These are phyloP conservation scores for Drosophila novamexicana DNA, from an alignment of 1,140 invertebrate species.

Conservation along the genomic window DNA sequence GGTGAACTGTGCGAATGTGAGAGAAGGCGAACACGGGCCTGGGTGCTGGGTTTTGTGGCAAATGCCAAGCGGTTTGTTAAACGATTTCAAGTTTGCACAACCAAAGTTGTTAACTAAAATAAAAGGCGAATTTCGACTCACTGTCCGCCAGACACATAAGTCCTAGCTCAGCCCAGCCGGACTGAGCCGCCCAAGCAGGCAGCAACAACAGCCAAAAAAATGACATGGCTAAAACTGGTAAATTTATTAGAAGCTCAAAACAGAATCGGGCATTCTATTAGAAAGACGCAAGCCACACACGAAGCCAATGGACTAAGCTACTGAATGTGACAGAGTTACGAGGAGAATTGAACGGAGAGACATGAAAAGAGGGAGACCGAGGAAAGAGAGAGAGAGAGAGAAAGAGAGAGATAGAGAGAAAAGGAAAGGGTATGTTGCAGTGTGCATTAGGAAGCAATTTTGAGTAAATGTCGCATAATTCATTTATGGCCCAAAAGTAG, in stretches of 20 bases:
- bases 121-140: conserved; percentile 44
- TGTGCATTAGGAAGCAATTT: conserved; percentile 78
- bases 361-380: background rate
- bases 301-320: conserved; percentile 17
- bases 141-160: conserved; percentile 19
- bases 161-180: no score
- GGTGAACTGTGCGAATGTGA: background rate
- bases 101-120: conserved; percentile 63
- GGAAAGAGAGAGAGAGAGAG: background rate
- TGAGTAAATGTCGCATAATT: conserved; percentile 83
- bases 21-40: background rate
- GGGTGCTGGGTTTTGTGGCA: conserved; percentile 26
- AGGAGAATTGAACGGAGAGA: conserved; percentile 1
- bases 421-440: background rate
- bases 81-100: conserved; percentile 67
- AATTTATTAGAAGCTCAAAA: conserved; percentile 67
- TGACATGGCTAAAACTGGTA: conserved; percentile 45
- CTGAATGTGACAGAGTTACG: conserved; percentile 28
- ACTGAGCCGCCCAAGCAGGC: background rate
- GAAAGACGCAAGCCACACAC: conserved; percentile 24
- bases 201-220: conserved; percentile 23
- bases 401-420: background rate
- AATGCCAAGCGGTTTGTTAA: conserved; percentile 64
- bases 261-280: conserved; percentile 58
- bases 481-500: conserved; percentile 68